phyloP scores from a whole-genome alignment of 2,797 vertebrate species.

The Poeciliopsis turneri region DNA sequence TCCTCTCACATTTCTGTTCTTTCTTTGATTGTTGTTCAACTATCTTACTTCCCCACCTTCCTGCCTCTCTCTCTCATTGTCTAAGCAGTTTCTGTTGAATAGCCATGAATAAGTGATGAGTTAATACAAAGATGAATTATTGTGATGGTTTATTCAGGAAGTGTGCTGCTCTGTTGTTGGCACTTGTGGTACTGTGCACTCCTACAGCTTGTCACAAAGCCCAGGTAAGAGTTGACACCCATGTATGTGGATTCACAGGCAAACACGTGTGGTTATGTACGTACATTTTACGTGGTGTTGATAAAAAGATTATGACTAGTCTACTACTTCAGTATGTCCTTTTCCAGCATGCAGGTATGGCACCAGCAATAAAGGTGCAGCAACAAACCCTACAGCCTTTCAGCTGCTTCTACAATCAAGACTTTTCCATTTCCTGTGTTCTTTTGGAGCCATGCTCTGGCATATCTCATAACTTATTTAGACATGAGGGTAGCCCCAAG shows the following conservation, averaged over 20 bases:
- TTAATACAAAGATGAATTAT: constrained; percentile 72
- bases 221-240: constrained; percentile 24
- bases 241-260: not conserved
- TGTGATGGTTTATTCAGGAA: constrained; percentile 70
- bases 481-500: constrained; percentile 42
- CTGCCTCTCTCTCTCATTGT: constrained; percentile 29
- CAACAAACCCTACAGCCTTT: constrained; percentile 11
- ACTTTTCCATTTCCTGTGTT: constrained; percentile 31
- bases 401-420: constrained; percentile 12
- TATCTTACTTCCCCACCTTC: constrained; percentile 25
- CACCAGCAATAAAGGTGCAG: constrained; percentile 10
- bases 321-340: constrained; percentile 18
- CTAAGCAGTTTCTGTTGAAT: constrained; percentile 49
- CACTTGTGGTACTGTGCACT: constrained; percentile 14
- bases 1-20: constrained; percentile 44
- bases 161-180: constrained; percentile 33
- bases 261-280: not conserved
- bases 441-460: constrained; percentile 35
- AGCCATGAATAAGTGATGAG: constrained; percentile 70
- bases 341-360: constrained; percentile 32
- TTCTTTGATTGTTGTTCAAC: constrained; percentile 28
- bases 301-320: constrained; percentile 40
- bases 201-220: constrained; percentile 27
- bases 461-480: constrained; percentile 69
- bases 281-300: constrained; percentile 13